These are phyloP conservation scores for Hyperoplus immaculatus DNA, from an alignment of 2,797 vertebrate genomes.

Conservation along the genomic window DNA sequence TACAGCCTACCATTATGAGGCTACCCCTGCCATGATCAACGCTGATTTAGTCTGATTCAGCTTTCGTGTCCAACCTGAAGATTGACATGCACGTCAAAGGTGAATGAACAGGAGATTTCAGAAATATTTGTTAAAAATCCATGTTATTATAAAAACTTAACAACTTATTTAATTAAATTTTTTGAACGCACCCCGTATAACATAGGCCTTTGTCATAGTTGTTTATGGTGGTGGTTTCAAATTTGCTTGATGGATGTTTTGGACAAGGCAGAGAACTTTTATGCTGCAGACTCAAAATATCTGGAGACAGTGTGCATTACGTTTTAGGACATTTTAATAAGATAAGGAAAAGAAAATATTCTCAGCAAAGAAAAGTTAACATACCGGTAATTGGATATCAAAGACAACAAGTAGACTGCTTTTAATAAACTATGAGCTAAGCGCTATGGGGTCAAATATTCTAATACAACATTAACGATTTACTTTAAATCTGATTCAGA, in stretches of 20 bases:
- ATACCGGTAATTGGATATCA: too few species aligned
- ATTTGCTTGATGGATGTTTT: constrained; percentile 2
- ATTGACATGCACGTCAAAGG: neutral
- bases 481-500: neutral
- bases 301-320: neutral
- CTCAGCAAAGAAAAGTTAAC: too few species aligned
- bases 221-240: neutral
- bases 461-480: neutral
- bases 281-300: constrained; percentile 26
- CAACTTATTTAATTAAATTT: neutral
- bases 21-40: neutral
- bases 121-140: neutral
- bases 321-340: neutral
- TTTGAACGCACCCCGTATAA: neutral
- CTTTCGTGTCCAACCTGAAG: neutral
- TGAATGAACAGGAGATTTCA: neutral
- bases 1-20: neutral
- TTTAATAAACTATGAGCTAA: too few species aligned
- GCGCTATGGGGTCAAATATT: too few species aligned
- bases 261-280: constrained; percentile 32
- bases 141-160: neutral
- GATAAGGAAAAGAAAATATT: neutral
- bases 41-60: neutral
- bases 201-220: neutral
- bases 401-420: too few species aligned